phyloP scores from a whole-genome alignment of 2,888 invertebrate species.

The Megamerina dolium region DNA sequence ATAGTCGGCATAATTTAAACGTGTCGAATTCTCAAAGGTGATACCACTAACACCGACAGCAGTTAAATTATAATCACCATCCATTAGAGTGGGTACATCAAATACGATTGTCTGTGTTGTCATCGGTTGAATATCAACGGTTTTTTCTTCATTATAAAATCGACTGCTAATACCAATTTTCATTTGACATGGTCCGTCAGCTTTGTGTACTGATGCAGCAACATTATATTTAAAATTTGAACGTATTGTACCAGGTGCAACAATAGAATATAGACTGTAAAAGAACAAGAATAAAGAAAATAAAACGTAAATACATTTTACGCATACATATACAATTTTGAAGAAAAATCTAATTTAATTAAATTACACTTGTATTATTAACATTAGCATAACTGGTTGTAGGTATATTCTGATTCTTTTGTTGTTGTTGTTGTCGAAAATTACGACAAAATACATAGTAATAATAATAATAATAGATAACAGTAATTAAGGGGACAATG shows the following conservation, averaged over 20 bases:
- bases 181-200: constrained; percentile 48
- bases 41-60: constrained; percentile 61
- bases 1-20: constrained; percentile 66
- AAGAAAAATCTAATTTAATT: constrained; percentile 11
- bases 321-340: not conserved
- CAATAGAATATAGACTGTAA: constrained; percentile 60
- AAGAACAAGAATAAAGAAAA: constrained; percentile 4
- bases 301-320: not conserved
- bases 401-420: too few species aligned
- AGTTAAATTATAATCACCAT: constrained; percentile 26
- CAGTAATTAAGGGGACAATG: too few species aligned
- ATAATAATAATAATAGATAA: too few species aligned
- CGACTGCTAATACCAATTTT: constrained; percentile 70
- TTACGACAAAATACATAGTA: too few species aligned
- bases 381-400: not conserved
- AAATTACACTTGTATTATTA: not conserved
- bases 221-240: constrained; percentile 82
- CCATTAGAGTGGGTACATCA: constrained; percentile 52
- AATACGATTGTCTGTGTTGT: constrained; percentile 65
- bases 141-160: constrained; percentile 62
- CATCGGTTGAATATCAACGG: constrained; percentile 64
- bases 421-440: too few species aligned
- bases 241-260: constrained; percentile 72
- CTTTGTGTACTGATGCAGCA: constrained; percentile 59
- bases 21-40: constrained; percentile 64